These are phyloP conservation scores for Pseudopipra pipra DNA, from an alignment of 2,113 vertebrate species.

Conservation along the genomic window DNA sequence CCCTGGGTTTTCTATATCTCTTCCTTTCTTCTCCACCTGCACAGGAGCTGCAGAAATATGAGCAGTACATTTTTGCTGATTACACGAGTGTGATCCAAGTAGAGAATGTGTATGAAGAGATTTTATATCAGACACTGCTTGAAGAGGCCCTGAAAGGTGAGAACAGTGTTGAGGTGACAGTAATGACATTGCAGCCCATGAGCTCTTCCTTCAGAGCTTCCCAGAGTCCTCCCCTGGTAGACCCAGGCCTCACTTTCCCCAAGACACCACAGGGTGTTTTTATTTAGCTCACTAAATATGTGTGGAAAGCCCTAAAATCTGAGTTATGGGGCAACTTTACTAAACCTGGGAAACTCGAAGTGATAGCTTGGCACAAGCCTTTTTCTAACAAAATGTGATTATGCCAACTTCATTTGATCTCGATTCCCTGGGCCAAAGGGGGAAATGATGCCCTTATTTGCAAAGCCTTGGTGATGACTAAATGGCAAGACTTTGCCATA, in stretches of 20 bases:
- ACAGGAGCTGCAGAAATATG: slow-evolving; percentile 85
- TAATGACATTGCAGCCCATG: background rate
- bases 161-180: background rate
- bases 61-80: slow-evolving; percentile 84
- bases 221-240: background rate
- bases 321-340: background rate
- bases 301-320: background rate
- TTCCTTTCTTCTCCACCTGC: background rate
- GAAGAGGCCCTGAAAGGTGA: slow-evolving; percentile 86
- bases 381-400: background rate
- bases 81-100: slow-evolving; percentile 85
- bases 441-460: background rate
- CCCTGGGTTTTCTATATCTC: background rate
- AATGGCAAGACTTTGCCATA: background rate
- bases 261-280: background rate
- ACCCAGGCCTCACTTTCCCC: background rate
- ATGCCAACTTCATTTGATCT: background rate
- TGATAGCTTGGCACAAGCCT: background rate
- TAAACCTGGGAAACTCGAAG: background rate
- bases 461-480: background rate
- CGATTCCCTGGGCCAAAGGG: background rate
- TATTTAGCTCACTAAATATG: background rate
- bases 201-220: background rate
- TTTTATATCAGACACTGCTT: slow-evolving; percentile 83
- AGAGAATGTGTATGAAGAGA: slow-evolving; percentile 89